Base-by-base conservation (phyloP, 2,797 vertebrate genomes). In the Psittacula derbiana region DNA sequence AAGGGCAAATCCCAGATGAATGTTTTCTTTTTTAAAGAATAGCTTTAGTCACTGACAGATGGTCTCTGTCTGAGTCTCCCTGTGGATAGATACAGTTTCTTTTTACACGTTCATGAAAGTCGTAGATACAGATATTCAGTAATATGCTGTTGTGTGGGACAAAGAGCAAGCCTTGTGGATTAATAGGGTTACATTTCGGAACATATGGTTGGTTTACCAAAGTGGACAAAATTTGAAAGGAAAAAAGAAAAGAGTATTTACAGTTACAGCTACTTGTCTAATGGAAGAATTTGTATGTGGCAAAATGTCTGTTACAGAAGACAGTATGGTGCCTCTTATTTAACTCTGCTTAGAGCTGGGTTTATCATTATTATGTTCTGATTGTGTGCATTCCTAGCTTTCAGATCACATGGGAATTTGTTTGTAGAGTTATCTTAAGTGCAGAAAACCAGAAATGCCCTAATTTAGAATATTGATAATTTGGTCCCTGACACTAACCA, bases 101-200 rank as follows among this genome's bases (percentile, higher is more conserved):
- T 98, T 98, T 97, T 98, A 97, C 97, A 98, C 97, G 49, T 98
- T 98, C 98, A 98, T 98, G 98, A 98, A 98, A 98, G 97, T 98
- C 97, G 97, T 95, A 97, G 97, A 88, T 98, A 97, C 97, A 97
- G 97, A 98, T 97, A 98, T 97, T 97, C 95, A 86, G 95, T 97
- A 97, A 97, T 98, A 98, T 96, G 96, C 88, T 89, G 95, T 85
- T 97, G 96, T 96, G 97, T 74, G 58, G 93, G 94, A 98, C 97
- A 98, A 98, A 98, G 96, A 97, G 74, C 94, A 95, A 96, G 92
- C 87, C 92, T 91, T 90, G 94, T 94, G 71, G 96, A 97, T 91
- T 96, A 98, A 96, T 92, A 74, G 97, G 97, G 98, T 98, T 98
- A 98, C 95, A 84, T 98, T 98, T 98, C 98, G 96, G 95, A 97